Evolutionary conservation across 1,140 invertebrate species (phyloP).

Genomic region (Dendroctonus ponderosae): DNA sequence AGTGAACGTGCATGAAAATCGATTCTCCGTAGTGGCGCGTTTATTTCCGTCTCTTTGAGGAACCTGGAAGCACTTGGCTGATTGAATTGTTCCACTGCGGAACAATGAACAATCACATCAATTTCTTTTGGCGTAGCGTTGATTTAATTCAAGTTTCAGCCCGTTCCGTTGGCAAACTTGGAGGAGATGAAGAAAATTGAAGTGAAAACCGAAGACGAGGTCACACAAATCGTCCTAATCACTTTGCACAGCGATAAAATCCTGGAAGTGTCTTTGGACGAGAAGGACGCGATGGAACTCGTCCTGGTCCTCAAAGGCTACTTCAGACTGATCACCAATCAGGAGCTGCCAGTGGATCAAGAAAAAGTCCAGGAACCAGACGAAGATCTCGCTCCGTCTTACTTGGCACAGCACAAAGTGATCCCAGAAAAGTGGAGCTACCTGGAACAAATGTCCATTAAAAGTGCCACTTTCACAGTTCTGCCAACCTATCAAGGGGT

Average conservation of each 20-base stretch:
- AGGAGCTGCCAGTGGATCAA: constrained; percentile 45
- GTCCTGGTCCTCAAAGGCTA: constrained; percentile 78
- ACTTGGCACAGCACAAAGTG: constrained; percentile 76
- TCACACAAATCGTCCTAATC: constrained; percentile 65
- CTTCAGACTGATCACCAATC: constrained; percentile 63
- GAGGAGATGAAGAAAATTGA: constrained; percentile 73
- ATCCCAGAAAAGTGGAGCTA: constrained; percentile 80
- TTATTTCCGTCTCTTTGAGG: too few relatives aligned
- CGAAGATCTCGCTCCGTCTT: constrained; percentile 66
- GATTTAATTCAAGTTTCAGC: constrained; percentile 56
- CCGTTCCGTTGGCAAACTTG: constrained; percentile 74
- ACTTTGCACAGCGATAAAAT: constrained; percentile 62
- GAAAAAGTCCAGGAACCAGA: constrained; percentile 43
- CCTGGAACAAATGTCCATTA: constrained; percentile 52
- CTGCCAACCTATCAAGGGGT: constrained; percentile 55
- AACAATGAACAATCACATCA: too few relatives aligned
- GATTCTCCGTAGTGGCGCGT: too few relatives aligned
- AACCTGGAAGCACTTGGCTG: too few relatives aligned
- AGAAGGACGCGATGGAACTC: constrained; percentile 80
- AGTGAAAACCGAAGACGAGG: constrained; percentile 71
- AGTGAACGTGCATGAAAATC: too few relatives aligned
- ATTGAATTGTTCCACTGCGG: too few relatives aligned
- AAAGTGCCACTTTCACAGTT: constrained; percentile 54
- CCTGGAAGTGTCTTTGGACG: constrained; percentile 74
- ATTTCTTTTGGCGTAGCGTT: too few relatives aligned